Percentiles rank a stretch among this genome's conserved stretches.
phyloP scores from a whole-genome alignment of 2,797 vertebrate genomes.

The Sebastes umbrosus region DNA sequence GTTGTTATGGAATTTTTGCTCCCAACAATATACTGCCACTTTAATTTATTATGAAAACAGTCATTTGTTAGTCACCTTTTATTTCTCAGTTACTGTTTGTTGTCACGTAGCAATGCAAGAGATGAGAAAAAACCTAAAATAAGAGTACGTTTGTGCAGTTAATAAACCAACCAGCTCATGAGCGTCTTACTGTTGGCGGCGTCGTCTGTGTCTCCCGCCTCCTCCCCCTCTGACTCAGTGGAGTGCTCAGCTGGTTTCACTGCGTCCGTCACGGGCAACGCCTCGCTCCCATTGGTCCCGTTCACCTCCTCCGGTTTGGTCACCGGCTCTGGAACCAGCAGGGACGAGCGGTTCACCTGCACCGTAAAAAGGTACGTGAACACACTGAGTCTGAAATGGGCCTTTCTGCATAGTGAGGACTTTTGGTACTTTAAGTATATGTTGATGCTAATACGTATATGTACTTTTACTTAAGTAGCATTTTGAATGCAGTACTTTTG shows the following conservation, averaged over 20 bases:
- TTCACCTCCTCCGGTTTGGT: conserved; percentile 84
- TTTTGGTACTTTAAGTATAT: background rate
- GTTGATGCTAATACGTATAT: background rate
- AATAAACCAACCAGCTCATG: too few relatives aligned
- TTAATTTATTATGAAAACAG: too few relatives aligned
- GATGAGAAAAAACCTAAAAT: too few relatives aligned
- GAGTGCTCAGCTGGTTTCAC: conserved; percentile 85
- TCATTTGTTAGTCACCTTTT: background rate
- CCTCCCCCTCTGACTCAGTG: conserved; percentile 86
- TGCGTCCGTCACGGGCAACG: conserved; percentile 77
- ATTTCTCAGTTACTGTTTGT: background rate
- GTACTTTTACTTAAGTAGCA: background rate
- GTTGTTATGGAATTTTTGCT: too few relatives aligned
- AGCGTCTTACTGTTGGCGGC: conserved; percentile 36
- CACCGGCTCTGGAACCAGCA: conserved; percentile 88
- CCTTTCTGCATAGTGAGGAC: background rate
- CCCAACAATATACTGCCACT: too few relatives aligned
- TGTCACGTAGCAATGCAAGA: too few relatives aligned
- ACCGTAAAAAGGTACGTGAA: background rate
- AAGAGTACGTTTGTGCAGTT: background rate
- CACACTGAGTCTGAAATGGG: background rate
- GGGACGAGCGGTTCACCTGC: conserved; percentile 94
- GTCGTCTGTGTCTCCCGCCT: conserved; percentile 85
- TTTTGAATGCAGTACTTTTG: background rate
- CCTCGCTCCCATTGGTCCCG: conserved; percentile 82